Conservation (phyloP, 2,113 vertebrate genomes). For the Herpailurus yagouaroundi region DNA sequence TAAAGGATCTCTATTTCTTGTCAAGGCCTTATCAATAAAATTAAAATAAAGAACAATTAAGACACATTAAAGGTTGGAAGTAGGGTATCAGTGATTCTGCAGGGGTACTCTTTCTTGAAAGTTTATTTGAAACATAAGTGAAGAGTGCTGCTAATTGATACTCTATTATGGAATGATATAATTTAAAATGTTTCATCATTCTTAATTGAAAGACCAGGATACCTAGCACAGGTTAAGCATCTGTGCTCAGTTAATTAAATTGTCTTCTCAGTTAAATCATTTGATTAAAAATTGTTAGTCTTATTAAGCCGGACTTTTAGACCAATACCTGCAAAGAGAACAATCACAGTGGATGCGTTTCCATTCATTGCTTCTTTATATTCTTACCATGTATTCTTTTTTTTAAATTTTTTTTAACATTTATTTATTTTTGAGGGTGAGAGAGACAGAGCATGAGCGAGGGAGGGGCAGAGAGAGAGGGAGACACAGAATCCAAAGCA, state of each 20-base stretch:
- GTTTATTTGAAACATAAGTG: constrained; percentile 18
- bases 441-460: too few relatives aligned
- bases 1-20: constrained; percentile 45
- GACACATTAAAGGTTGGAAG: constrained; percentile 9
- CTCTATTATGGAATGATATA: background rate
- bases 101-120: background rate
- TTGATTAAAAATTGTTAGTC: constrained; percentile 5
- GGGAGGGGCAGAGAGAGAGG: too few relatives aligned
- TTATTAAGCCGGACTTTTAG: constrained; percentile 24
- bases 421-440: too few relatives aligned
- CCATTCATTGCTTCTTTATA: background rate
- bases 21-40: constrained; percentile 58
- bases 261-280: background rate
- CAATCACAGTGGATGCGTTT: background rate
- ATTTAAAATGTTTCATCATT: background rate
- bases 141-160: background rate
- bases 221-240: constrained; percentile 12
- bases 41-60: constrained; percentile 31
- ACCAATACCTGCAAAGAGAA: background rate
- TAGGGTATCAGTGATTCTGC: background rate
- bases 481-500: too few relatives aligned
- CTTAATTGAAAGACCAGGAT: background rate
- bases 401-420: too few relatives aligned
- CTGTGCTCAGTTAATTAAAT: constrained; percentile 56
- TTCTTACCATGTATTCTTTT: background rate